phyloP scores from a whole-genome alignment of 1,140 invertebrate genomes.

The Papilio machaon region DNA sequence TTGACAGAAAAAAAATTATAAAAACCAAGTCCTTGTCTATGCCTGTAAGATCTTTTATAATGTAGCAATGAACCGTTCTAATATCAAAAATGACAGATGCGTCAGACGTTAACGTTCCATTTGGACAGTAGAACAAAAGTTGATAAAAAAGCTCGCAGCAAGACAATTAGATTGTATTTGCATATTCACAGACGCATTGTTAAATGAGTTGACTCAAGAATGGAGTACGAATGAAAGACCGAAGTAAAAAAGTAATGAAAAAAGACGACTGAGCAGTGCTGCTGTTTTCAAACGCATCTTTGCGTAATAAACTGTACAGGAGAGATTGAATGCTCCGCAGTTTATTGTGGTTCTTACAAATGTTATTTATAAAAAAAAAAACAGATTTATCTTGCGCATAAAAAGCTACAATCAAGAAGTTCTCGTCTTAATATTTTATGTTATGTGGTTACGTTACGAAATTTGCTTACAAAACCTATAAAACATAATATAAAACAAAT shows the following conservation, averaged over 20 bases:
- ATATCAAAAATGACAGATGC: slow-evolving; percentile 78
- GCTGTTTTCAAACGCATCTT: slow-evolving; percentile 69
- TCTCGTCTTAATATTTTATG: not conserved
- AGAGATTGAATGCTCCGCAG: slow-evolving; percentile 56
- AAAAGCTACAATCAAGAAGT: slow-evolving; percentile 6
- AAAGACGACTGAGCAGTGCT: slow-evolving; percentile 30
- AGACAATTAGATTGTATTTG: slow-evolving; percentile 69
- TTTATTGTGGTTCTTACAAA: slow-evolving; percentile 43
- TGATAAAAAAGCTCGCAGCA: slow-evolving; percentile 52
- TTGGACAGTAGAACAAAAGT: slow-evolving; percentile 51
- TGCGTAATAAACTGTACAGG: slow-evolving; percentile 65
- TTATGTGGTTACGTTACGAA: not conserved
- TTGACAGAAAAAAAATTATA: not conserved
- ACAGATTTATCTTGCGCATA: slow-evolving; percentile 29
- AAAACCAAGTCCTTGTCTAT: slow-evolving; percentile 22
- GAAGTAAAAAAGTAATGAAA: slow-evolving; percentile 51
- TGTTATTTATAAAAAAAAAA: not conserved
- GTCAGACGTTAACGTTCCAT: slow-evolving; percentile 53
- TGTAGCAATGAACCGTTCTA: slow-evolving; percentile 62
- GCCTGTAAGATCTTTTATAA: slow-evolving; percentile 41
- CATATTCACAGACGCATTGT: slow-evolving; percentile 73
- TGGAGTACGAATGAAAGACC: slow-evolving; percentile 58
- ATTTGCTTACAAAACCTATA: not conserved
- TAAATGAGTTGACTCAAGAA: slow-evolving; percentile 56
- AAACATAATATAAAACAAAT: not conserved